A percentile compares a stretch with the other conserved stretches of the same genome.
These are phyloP conservation scores for Drosophila borborema DNA, from an alignment of 2,888 invertebrate species.

Conservation along the genomic window DNA sequence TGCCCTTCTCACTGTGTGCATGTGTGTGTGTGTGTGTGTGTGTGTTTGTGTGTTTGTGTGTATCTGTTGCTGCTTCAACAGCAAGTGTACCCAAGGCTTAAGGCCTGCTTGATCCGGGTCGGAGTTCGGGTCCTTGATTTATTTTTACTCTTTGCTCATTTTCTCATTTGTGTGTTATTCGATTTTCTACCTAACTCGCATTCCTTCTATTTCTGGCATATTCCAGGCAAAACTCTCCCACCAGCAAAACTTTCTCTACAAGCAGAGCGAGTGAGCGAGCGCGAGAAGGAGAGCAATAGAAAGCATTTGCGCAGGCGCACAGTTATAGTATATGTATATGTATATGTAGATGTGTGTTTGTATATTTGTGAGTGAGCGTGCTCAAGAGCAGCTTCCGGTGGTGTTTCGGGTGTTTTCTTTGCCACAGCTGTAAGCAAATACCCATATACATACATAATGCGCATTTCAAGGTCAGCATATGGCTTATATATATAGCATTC, in stretches of 20 bases:
- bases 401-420: slow-evolving; percentile 59
- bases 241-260: slow-evolving; percentile 68
- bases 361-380: slow-evolving; percentile 5
- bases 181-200: slow-evolving; percentile 65
- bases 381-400: slow-evolving; percentile 70
- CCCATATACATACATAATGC: slow-evolving; percentile 13
- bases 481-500: not conserved
- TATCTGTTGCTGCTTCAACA: slow-evolving; percentile 64
- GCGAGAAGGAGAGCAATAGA: slow-evolving; percentile 10
- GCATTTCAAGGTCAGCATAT: slow-evolving; percentile 62
- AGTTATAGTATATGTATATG: slow-evolving; percentile 6
- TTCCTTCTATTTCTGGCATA: slow-evolving; percentile 47
- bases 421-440: slow-evolving; percentile 52
- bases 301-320: slow-evolving; percentile 68
- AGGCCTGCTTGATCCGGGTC: slow-evolving; percentile 56
- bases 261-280: slow-evolving; percentile 1
- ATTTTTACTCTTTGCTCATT: slow-evolving; percentile 67
- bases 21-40: not conserved
- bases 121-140: slow-evolving; percentile 71
- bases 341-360: not conserved
- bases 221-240: slow-evolving; percentile 38
- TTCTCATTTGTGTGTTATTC: slow-evolving; percentile 24
- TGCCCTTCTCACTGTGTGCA: slow-evolving; percentile 4
- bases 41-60: slow-evolving; percentile 37
- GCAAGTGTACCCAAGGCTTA: slow-evolving; percentile 70